Evolutionary conservation across 2,888 invertebrate species (phyloP), one percentile per base, ranked within the genome.

Genomic region (Drosophila quinaria): DNA sequence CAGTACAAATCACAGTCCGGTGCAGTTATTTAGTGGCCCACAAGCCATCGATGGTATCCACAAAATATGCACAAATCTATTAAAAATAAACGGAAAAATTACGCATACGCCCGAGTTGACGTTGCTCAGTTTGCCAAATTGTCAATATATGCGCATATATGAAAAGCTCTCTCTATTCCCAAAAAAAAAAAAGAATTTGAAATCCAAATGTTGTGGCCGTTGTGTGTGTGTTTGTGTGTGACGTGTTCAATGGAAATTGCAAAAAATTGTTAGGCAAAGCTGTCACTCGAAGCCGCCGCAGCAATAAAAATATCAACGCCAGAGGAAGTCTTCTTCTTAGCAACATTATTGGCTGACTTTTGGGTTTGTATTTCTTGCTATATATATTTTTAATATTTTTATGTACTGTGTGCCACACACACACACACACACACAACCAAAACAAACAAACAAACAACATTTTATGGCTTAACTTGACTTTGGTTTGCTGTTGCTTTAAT

Each of bases 271-370:
- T 17, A 17, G 33, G 52, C 46, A 52, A 69, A 69, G 70, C 78
- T 74, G 79, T 69, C 75, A 60, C 47, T 66, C 63, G 79, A 86
- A 87, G 82, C 82, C 78, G 76, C 42, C 37, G 63, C 55, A 67
- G 78, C 85, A 78, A 85, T 84, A 87, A 85, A 84, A 84, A 84
- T 85, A 84, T 84, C 87, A 84, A 78, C 82, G 85, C 69, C 82
- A 74, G 85, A 66, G 54, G 51, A 25, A 25, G 9, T 11, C 54
- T 41, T 17, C 31, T 11, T 10, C 56, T 29, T 46, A 8, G 46
- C 31, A 58, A 47, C 42, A 72, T 74, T 77, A 86, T 83, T 86
- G 83, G 69, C 52, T 68, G 56, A 49, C 44, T 44, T 42, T 11
- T 33, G 19, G 29, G 33, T 50, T 49, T 49, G 37, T 52, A 17